Evolutionary conservation across 2,888 invertebrate genomes (phyloP).

Genomic region (Dryococelus australis): DNA sequence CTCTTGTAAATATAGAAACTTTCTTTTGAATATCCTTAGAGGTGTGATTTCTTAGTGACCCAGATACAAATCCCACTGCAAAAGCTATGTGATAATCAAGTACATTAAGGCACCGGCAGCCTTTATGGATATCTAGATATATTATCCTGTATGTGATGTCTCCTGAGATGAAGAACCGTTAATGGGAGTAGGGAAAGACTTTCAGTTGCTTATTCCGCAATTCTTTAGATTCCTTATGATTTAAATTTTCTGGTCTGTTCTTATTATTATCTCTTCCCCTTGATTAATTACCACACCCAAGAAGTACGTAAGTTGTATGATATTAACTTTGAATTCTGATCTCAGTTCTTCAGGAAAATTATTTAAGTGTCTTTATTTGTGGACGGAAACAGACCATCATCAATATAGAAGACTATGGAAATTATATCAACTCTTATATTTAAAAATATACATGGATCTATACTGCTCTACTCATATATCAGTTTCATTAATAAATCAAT

Average conservation of each 20-base stretch:
- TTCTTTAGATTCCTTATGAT: background rate
- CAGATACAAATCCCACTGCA: background rate
- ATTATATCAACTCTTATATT: background rate
- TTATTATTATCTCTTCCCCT: background rate
- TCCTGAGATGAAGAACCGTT: background rate
- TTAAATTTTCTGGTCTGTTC: background rate
- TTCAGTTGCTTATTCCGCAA: background rate
- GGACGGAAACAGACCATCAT: background rate
- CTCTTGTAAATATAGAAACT: background rate
- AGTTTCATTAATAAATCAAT: constrained; percentile 47
- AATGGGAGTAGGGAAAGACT: background rate
- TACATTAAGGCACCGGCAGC: background rate
- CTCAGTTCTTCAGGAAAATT: constrained; percentile 46
- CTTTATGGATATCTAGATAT: background rate
- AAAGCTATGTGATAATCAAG: background rate
- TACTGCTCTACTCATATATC: constrained; percentile 49
- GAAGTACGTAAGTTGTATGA: background rate
- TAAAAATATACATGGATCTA: constrained; percentile 44
- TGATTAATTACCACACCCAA: background rate
- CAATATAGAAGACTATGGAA: background rate
- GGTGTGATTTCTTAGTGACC: background rate
- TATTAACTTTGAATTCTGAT: constrained; percentile 32
- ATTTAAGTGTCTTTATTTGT: background rate
- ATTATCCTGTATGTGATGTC: background rate
- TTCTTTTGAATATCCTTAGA: no score